A percentile compares a stretch with the other conserved stretches of the same genome.
phyloP scores from a whole-genome alignment of 2,888 invertebrate species.

The Tenthredo amoena region DNA sequence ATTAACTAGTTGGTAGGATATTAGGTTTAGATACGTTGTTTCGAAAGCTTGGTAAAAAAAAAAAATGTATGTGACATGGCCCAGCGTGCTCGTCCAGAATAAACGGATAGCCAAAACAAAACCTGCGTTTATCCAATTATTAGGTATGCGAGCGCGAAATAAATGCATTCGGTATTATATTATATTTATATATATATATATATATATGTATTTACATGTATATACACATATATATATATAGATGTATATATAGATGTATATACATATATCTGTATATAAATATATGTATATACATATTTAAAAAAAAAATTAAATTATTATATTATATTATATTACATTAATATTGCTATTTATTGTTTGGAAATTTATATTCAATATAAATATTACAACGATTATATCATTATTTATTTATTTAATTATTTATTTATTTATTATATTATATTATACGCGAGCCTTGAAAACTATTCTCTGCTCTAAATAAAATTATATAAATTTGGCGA shows the following conservation, averaged over 20 bases:
- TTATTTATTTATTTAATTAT: background rate
- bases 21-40: constrained; percentile 50
- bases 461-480: constrained; percentile 19
- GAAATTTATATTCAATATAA: constrained; percentile 19
- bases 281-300: background rate
- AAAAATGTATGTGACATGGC: constrained; percentile 42
- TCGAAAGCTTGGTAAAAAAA: constrained; percentile 41
- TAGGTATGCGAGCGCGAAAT: constrained; percentile 19
- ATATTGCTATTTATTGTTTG: constrained; percentile 13
- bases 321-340: constrained; percentile 3
- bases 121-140: constrained; percentile 23
- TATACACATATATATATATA: background rate
- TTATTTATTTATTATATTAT: constrained; percentile 25
- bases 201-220: background rate
- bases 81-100: constrained; percentile 24
- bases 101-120: constrained; percentile 27
- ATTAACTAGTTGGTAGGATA: constrained; percentile 51
- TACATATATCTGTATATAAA: too few species aligned
- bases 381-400: background rate
- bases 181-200: constrained; percentile 12
- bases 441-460: background rate
- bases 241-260: background rate
- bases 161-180: constrained; percentile 38
- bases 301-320: constrained; percentile 18
- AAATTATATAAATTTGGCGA: background rate